Evolutionary conservation across 2,888 invertebrate species (phyloP), one percentile per base, ranked within the genome.

Genomic region (Nymphalis polychloros): DNA sequence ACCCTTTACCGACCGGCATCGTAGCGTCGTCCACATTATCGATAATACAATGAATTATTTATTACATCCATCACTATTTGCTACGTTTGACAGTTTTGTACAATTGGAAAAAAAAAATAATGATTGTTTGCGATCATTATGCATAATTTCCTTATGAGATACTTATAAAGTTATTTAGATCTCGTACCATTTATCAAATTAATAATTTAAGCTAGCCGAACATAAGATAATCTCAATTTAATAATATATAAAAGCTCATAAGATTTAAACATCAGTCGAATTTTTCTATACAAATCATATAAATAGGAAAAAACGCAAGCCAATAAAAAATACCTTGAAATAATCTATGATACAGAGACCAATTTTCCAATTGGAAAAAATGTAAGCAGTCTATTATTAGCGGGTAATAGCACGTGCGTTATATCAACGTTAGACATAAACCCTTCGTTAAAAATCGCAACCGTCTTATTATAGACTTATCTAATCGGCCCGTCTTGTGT

Each of bases 1-100:
- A 89, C 90, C 90, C 89, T 88, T 89, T 88, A 83, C 84, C 81
- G 76, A 75, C 71, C 78, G 73, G 71, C 72, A 76, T 67, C 72
- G 77, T 76, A 77, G 66, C 66, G 63, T 62, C 63, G 63, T 76
- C 74, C 78, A 60, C 72, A 60, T 68, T 75, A 75, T 78, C 78
- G 77, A 78, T 74, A 76, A 73, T 59, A 59, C 52, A 41, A 76
- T 75, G 74, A 74, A 76, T 77, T 74, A 77, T 77, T 75, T 76
- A 75, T 73, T 61, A 69, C 48, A 72, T 70, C 68, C 70, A 70
- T 72, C 74, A 73, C 68, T 72, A 76, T 75, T 67, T 71, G 72
- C 63, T 67, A 57, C 64, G 47, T 68, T 72, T 71, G 74, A 68
- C 71, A 70, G 68, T 68, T 72, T 49, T 64, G 57, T 52, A 61